Evolutionary conservation across 1,140 invertebrate genomes (phyloP).

Genomic region (Adoxophyes honmai): DNA sequence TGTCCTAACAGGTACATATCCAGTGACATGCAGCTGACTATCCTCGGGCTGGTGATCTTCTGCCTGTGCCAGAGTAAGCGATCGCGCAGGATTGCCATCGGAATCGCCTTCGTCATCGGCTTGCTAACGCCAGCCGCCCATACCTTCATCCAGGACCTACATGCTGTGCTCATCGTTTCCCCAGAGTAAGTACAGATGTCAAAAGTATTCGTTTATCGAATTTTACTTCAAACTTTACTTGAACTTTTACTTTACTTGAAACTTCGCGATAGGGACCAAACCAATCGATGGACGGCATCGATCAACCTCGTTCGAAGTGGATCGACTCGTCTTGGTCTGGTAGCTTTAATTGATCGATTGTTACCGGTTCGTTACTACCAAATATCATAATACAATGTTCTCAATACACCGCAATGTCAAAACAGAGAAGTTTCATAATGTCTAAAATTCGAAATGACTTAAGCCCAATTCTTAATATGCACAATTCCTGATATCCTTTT

Average conservation of each 20-base stretch:
- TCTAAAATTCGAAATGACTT: too few relatives aligned
- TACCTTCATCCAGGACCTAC: conserved; percentile 36
- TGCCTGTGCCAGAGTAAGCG: conserved; percentile 24
- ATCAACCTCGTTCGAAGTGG: too few relatives aligned
- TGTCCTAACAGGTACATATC: conserved; percentile 46
- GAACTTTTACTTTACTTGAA: background rate
- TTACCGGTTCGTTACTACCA: too few relatives aligned
- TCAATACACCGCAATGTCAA: too few relatives aligned
- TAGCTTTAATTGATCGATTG: too few relatives aligned
- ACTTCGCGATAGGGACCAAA: conserved; percentile 14
- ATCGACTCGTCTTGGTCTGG: too few relatives aligned
- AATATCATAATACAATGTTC: too few relatives aligned
- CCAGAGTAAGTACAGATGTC: conserved; percentile 44
- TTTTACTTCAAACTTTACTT: background rate
- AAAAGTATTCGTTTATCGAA: too few relatives aligned
- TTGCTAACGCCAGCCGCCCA: conserved; percentile 27
- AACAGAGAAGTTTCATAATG: too few relatives aligned
- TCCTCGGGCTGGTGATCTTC: conserved; percentile 30
- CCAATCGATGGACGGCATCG: conserved; percentile 22
- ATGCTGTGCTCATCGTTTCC: conserved; percentile 20
- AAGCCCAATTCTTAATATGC: too few relatives aligned
- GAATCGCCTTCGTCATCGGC: conserved; percentile 22
- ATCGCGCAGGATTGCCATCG: conserved; percentile 24
- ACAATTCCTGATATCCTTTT: too few relatives aligned
- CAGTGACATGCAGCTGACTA: conserved; percentile 45